Conservation (phyloP, 2,797 vertebrate genomes). For the Kryptopterus vitreolus region DNA sequence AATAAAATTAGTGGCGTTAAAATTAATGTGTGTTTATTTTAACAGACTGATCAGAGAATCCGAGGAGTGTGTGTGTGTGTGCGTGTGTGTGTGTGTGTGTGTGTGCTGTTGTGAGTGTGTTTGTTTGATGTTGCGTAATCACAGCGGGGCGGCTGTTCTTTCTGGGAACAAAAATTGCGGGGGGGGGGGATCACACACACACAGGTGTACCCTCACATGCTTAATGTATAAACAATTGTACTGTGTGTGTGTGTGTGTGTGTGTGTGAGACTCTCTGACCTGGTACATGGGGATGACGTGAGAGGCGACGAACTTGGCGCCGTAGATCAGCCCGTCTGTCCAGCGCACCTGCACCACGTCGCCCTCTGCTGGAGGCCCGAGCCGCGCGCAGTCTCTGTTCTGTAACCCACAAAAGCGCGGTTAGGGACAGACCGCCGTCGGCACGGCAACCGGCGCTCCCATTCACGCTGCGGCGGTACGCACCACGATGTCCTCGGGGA, state of each 20-base stretch:
- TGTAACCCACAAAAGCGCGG: constrained; percentile 54
- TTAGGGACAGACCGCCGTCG: too few relatives aligned
- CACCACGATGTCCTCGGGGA: constrained; percentile 97
- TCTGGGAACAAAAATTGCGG: neutral
- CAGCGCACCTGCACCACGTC: constrained; percentile 97
- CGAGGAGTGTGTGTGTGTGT: neutral
- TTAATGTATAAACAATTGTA: neutral
- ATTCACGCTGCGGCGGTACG: neutral
- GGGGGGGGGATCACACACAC: neutral
- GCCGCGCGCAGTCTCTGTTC: constrained; percentile 86
- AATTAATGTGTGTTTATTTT: too few relatives aligned
- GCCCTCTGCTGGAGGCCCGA: constrained; percentile 89
- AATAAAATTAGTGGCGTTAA: too few relatives aligned
- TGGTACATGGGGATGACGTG: constrained; percentile 96
- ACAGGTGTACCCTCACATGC: neutral
- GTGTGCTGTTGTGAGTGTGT: neutral
- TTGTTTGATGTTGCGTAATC: neutral
- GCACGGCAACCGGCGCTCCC: too few relatives aligned
- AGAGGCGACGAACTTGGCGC: constrained; percentile 93
- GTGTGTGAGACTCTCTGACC: constrained; percentile 68
- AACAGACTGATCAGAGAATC: too few relatives aligned
- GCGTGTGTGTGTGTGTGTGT: neutral
- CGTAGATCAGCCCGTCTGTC: constrained; percentile 94
- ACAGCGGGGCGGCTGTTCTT: neutral
- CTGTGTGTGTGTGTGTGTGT: neutral